Evolutionary conservation across 2,888 invertebrate species (phyloP), one percentile per base, ranked within the genome.

Genomic region (Drosophila basisetae): DNA sequence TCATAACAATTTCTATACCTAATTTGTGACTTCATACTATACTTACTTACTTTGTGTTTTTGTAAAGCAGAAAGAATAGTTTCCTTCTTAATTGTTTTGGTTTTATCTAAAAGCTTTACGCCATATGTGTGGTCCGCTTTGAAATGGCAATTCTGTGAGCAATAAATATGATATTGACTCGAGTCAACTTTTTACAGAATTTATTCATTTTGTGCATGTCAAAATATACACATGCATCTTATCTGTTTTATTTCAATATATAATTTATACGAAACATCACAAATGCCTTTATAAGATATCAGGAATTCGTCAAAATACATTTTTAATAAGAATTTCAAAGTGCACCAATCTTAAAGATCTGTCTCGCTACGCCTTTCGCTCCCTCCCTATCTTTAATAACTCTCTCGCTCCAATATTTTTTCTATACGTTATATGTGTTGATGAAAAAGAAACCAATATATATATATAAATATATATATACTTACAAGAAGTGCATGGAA

Each of bases 401-500:
- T 73, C 53, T 78, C 68, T 66, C 75, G 73, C 68, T 71, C 63
- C 60, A 58, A 58, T 22, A 22, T 31, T 16, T 75, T 33, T 41
- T 75, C 39, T 78, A 58, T 83, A 83, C 65, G 69, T 84, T 73
- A 75, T 77, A 69, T 79, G 64, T 78, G 65, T 84, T 89, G 71
- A 72, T 78, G 63, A 65, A 58, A 69, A 55, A 37, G 37, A 59
- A 75, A 43, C 30, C 30, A 47, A 60, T 39, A 18, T 13, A n/a
- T 35, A 18, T 25, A 35, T 52, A 49, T 22, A 22, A 22, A 22
- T 35, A 60, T 28, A 35, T 52, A 50, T 28, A 50, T 31, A 31
- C 28, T 37, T 55, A 54, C 60, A 69, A 73, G 30, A 84, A 80
- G 88, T 85, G 85, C 85, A 85, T 85, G 90, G 37, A 88, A 83